Evolutionary conservation across 2,797 vertebrate genomes (phyloP).

Genomic region (Macropodus opercularis): DNA sequence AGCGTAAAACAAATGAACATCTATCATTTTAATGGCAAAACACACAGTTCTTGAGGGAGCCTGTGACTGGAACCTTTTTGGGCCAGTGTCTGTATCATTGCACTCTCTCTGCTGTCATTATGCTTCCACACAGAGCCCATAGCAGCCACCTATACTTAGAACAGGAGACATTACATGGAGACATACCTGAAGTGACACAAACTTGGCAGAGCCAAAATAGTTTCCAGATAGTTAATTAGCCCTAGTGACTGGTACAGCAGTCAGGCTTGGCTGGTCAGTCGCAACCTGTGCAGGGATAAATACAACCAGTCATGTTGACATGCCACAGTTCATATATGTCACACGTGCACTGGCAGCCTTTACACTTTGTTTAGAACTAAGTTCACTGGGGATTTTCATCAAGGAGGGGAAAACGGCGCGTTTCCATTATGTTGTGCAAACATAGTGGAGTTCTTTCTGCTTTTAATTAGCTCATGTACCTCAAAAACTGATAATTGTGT

Average conservation of each 20-base stretch:
- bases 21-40: slow-evolving; percentile 44
- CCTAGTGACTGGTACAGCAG: slow-evolving; percentile 61
- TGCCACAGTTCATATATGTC: slow-evolving; percentile 78
- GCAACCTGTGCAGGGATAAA: slow-evolving; percentile 66
- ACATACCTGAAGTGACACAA: slow-evolving; percentile 84
- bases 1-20: slow-evolving; percentile 32
- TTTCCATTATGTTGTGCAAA: slow-evolving; percentile 58
- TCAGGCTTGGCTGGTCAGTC: slow-evolving; percentile 61
- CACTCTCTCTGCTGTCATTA: slow-evolving; percentile 65
- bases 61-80: slow-evolving; percentile 48
- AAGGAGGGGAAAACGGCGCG: slow-evolving; percentile 36
- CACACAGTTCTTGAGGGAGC: slow-evolving; percentile 30
- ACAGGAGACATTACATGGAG: slow-evolving; percentile 76
- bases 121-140: slow-evolving; percentile 68
- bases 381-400: slow-evolving; percentile 68
- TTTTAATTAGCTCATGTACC: slow-evolving; percentile 50
- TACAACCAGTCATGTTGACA: slow-evolving; percentile 77
- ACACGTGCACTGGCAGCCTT: slow-evolving; percentile 53
- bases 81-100: slow-evolving; percentile 51
- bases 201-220: slow-evolving; percentile 78
- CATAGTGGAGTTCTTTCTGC: slow-evolving; percentile 40
- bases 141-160: slow-evolving; percentile 72
- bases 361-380: slow-evolving; percentile 71
- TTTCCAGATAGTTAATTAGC: slow-evolving; percentile 84
- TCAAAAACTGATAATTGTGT: slow-evolving; percentile 38